Evolutionary conservation across 2,113 vertebrate species (phyloP).

Genomic region (Vicugna pacos): DNA sequence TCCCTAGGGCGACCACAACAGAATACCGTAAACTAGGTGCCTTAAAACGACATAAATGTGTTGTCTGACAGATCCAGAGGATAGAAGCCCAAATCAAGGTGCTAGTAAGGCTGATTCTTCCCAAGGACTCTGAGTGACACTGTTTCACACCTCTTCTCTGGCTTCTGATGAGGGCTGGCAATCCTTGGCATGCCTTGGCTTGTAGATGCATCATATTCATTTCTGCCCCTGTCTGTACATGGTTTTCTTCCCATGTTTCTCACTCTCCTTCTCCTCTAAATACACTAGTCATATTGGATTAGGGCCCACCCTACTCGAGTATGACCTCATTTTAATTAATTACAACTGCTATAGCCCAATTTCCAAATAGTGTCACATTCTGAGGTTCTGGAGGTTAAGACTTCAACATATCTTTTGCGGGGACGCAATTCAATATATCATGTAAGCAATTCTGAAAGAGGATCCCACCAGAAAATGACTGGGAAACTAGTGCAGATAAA

Average conservation of each 20-base stretch:
- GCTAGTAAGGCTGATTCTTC: neutral
- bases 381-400: neutral
- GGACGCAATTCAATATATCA: neutral
- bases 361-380: neutral
- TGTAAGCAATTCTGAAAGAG: neutral
- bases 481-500: neutral
- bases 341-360: neutral
- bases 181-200: too few species aligned
- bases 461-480: neutral
- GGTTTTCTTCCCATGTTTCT: neutral
- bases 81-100: neutral
- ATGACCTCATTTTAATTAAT: neutral
- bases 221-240: neutral
- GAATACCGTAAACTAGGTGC: neutral
- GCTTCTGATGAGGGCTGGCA: neutral
- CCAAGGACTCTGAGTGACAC: neutral
- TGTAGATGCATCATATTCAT: accelerated
- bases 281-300: neutral
- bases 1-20: neutral
- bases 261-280: neutral
- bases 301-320: neutral
- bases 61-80: neutral
- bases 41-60: neutral
- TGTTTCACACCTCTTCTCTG: neutral
- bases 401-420: neutral